Conservation (phyloP, 2,113 vertebrate species). For the Psittacula cyanocephala region DNA sequence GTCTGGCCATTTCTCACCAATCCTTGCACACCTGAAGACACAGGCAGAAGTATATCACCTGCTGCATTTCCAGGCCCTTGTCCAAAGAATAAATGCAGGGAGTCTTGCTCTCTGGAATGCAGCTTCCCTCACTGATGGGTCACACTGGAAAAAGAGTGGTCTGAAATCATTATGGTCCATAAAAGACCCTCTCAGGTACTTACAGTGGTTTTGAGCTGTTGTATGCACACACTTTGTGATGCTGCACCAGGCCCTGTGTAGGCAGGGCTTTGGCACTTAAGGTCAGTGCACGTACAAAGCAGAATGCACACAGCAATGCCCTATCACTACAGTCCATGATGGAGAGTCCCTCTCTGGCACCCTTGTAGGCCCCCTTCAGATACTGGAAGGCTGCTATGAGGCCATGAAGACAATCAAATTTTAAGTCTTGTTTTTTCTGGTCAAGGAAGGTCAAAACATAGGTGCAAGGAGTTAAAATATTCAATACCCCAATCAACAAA, state of each 20-base stretch:
- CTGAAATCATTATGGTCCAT: not conserved
- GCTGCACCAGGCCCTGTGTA: not conserved
- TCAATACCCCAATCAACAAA: not conserved
- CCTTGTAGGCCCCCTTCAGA: not conserved
- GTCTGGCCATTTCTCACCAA: not conserved
- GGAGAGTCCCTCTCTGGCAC: not conserved
- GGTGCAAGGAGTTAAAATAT: no score
- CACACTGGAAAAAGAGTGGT: not conserved
- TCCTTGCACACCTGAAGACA: not conserved
- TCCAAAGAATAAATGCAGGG: not conserved
- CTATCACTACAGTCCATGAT: not conserved
- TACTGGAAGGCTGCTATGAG: not conserved
- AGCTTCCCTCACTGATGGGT: not conserved
- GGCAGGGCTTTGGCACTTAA: not conserved
- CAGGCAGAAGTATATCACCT: not conserved
- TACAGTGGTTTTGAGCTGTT: not conserved
- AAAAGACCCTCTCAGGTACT: not conserved
- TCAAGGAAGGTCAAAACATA: not conserved
- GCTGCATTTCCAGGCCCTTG: not conserved
- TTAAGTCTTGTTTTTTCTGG: not conserved
- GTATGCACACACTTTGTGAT: rapidly evolving
- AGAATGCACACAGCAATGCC: not conserved
- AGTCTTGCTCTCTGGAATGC: not conserved
- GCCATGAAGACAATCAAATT: not conserved
- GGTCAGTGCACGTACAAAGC: not conserved